Conservation (phyloP, 2,888 invertebrate genomes). For the Caenorhabditis wallacei region DNA sequence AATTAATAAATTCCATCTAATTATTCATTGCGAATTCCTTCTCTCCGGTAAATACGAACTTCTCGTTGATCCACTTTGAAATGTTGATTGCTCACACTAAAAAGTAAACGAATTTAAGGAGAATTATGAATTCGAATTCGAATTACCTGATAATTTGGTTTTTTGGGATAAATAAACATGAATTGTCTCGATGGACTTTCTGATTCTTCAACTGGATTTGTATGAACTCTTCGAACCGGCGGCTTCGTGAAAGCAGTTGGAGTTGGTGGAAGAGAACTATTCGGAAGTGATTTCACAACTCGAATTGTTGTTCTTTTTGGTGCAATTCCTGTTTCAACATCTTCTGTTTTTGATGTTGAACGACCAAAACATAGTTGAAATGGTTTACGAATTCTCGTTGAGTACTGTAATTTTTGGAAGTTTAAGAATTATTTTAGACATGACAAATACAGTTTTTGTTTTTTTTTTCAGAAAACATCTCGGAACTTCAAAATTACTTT, state of each 20-base stretch:
- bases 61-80: conserved; percentile 56
- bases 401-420: conserved; percentile 28
- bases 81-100: conserved; percentile 44
- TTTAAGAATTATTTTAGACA: too few relatives aligned
- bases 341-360: conserved; percentile 12
- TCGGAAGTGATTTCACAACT: conserved; percentile 48
- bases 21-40: conserved; percentile 49
- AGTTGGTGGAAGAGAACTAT: conserved; percentile 25
- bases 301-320: conserved; percentile 63
- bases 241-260: conserved; percentile 36
- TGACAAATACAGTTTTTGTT: too few relatives aligned
- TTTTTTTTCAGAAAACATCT: not conserved
- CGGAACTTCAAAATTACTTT: too few relatives aligned
- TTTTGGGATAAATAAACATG: conserved; percentile 62
- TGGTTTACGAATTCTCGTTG: conserved; percentile 36
- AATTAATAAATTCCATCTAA: not conserved
- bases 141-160: conserved; percentile 45
- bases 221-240: conserved; percentile 41
- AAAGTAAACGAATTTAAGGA: not conserved
- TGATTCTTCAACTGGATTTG: conserved; percentile 32
- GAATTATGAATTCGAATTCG: not conserved
- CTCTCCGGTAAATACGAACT: conserved; percentile 63
- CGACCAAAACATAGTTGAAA: conserved; percentile 34
- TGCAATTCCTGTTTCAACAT: conserved; percentile 39
- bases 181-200: conserved; percentile 54